Base-by-base conservation (phyloP, 2,113 vertebrate species). In the Pyrgilauda ruficollis region DNA sequence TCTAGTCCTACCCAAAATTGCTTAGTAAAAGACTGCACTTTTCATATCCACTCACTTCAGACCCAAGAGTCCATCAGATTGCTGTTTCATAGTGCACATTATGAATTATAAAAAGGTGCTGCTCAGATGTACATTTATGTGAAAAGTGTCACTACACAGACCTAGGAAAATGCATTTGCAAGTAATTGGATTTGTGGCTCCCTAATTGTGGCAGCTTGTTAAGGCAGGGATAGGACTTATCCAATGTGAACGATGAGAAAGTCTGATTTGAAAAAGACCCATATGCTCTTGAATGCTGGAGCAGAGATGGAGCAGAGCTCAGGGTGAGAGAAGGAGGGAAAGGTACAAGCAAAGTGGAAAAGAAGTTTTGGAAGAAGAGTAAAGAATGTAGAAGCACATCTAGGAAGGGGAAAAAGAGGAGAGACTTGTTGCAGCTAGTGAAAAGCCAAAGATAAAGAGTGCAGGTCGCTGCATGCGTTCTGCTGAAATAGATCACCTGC, bases 91-190 rank as follows among this genome's bases (percentile, higher is more conserved):
- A 33, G 43, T 1, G 1, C 27, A 13, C 26, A 16, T 22, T 49
- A 21, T 58, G 50, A 73, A 37, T 46, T 92, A 47, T 5, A 44
- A 41, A 80, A 66, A 17, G 16, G 4, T 37, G 11, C 14, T 70
- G 24, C 52, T 95, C 39, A 15, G 62, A 26, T 0, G 0, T 53
- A 27, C 3, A 5, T 33, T 58, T 37, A 28, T 50, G 13, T 68
- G 59, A 55, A 75, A 86, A 70, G 18, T 43, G 28, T 75, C 52
- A 3, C 20, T 79, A 23, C 9, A 3, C 9, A 66, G 28, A 55
- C 37, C 53, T 58, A 56, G 55, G 16, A 79, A 81, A 70, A 75
- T 46, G 43, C 35, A 70, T 81, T 73, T 74, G 15, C 23, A 39
- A 55, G 4, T 73, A 59, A 55, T 68, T 4, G 5, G 15, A 13